Evolutionary conservation across 2,113 vertebrate species (phyloP), one percentile per base, ranked within the genome.

Genomic region (Argyrosomus japonicus): DNA sequence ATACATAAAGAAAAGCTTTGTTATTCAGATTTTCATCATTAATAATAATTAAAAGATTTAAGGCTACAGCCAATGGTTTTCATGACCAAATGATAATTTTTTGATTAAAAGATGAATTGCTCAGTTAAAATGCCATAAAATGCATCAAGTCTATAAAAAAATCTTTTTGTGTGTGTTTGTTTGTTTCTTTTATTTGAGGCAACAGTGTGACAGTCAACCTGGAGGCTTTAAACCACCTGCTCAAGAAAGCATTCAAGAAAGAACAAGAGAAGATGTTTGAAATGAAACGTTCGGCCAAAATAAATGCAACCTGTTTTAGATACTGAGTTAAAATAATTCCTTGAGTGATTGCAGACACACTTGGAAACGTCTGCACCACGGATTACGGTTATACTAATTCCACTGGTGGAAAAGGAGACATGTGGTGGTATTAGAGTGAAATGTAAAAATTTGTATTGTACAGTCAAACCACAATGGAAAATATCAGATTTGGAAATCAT

Each of bases 301-400:
- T 53, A 48, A 43, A 63, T 58, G 10, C 45, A 74, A 62, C 54
- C 54, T 77, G 62, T 57, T 87, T 79, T 60, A 53, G 32, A 83
- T 72, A 64, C 67, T 77, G 23, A 32, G 27, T 67, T 62, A 1
- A 50, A 75, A 15, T 64, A 4, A 50, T 29, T 73, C n/a, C 23
- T 25, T 69, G 53, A 75, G 62, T n/a, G 71, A 75, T 47, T 21
- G 57, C 86, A 79, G 70, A 73, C 40, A 73, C 40, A 13, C 21
- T 78, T 83, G 25, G 58, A 83, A 64, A 70, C 48, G 21, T 62
- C 47, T 51, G 19, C 60, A 78, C 40, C 7, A 48, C 10, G 68
- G 15, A 48, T 58, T 43, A 32, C 58, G 45, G 25, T 65, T 68
- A 21, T 6, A 70, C 21, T 70, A 75, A 36, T 40, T 53, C 6